A percentile compares a stretch with the other conserved stretches of the same genome.
phyloP scores from a whole-genome alignment of 2,113 vertebrate genomes.

The Solea solea region DNA sequence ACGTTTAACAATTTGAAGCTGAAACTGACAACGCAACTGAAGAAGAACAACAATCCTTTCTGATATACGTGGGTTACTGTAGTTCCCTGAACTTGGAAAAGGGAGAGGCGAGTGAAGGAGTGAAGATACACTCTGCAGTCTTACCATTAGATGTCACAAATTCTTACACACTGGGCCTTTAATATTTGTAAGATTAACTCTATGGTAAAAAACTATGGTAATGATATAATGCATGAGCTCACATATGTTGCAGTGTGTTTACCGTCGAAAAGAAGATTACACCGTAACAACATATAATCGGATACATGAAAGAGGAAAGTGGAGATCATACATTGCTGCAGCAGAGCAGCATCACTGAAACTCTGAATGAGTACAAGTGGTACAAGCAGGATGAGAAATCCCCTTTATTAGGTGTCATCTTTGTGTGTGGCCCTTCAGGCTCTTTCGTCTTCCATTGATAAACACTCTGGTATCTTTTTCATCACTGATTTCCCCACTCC shows the following conservation, averaged over 20 bases:
- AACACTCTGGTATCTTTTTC: slow-evolving; percentile 5
- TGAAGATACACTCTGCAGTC: too few relatives aligned
- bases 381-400: slow-evolving; percentile 37
- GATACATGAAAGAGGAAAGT: slow-evolving; percentile 34
- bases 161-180: too few relatives aligned
- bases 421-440: slow-evolving; percentile 27
- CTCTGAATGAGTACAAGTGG: slow-evolving; percentile 40
- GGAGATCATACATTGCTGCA: slow-evolving; percentile 36
- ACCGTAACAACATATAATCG: slow-evolving; percentile 22
- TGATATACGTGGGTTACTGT: too few relatives aligned
- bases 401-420: slow-evolving; percentile 42
- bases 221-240: too few relatives aligned
- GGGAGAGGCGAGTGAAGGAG: too few relatives aligned
- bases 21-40: too few relatives aligned
- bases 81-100: too few relatives aligned
- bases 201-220: too few relatives aligned
- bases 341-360: slow-evolving; percentile 7
- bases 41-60: too few relatives aligned
- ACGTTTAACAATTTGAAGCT: too few relatives aligned
- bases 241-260: not conserved
- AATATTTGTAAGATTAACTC: too few relatives aligned
- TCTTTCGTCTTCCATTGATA: slow-evolving; percentile 33
- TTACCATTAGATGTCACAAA: too few relatives aligned
- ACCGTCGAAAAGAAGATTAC: not conserved
- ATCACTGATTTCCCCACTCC: slow-evolving; percentile 16